phyloP scores from a whole-genome alignment of 2,888 invertebrate species.

The Torymus tubicola region DNA sequence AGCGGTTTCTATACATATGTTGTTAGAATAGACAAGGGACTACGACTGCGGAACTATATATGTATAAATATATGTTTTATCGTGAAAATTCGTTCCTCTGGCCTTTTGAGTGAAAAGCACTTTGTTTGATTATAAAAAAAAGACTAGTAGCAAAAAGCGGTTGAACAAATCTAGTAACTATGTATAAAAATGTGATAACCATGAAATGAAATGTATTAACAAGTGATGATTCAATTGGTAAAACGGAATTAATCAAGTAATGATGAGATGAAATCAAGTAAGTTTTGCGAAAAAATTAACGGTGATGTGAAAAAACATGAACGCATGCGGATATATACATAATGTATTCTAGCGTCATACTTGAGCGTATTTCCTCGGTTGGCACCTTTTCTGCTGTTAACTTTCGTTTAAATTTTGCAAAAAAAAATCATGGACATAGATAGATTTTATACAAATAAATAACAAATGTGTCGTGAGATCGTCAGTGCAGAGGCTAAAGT shows the following conservation, averaged over 20 bases:
- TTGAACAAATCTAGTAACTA: constrained; percentile 6
- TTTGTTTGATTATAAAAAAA: constrained; percentile 19
- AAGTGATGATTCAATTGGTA: background rate
- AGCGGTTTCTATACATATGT: no score
- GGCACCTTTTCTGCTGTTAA: no score
- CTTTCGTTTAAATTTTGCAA: no score
- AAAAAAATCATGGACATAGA: no score
- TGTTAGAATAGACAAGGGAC: no score
- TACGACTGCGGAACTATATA: no score
- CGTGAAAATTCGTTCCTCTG: background rate
- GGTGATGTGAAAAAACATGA: constrained; percentile 15
- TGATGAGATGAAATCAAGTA: constrained; percentile 14
- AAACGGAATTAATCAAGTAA: background rate
- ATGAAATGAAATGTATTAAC: background rate
- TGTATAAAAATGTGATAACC: background rate
- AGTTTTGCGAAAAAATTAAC: constrained; percentile 4
- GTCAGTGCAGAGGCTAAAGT: constrained; percentile 31
- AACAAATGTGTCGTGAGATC: background rate
- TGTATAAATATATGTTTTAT: no score
- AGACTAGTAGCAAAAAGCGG: constrained; percentile 15
- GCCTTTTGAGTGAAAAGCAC: background rate
- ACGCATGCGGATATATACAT: constrained; percentile 36
- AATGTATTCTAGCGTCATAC: constrained; percentile 17
- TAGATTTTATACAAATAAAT: background rate
- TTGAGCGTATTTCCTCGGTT: constrained; percentile 4